Percentiles rank a stretch among this genome's conserved stretches.
Evolutionary conservation across 2,113 vertebrate species (phyloP).

Genomic region (Lycaon pictus): DNA sequence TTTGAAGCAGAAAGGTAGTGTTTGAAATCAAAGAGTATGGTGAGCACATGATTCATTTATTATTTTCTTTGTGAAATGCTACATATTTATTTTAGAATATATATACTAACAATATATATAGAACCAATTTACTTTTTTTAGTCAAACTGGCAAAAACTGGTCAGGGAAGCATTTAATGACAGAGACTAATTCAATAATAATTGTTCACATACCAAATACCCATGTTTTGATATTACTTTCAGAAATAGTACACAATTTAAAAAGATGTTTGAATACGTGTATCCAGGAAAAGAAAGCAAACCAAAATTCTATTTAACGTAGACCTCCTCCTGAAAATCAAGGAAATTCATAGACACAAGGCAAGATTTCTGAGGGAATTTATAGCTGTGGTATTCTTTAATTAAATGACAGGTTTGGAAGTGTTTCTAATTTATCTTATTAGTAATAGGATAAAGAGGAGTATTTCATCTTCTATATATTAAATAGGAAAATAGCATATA

Average conservation of each 20-base stretch:
- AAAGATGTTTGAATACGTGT: not conserved
- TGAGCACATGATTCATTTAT: not conserved
- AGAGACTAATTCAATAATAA: not conserved
- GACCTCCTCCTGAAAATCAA: not conserved
- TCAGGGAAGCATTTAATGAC: not conserved
- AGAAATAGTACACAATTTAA: not conserved
- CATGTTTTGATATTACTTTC: not conserved
- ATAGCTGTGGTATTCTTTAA: not conserved
- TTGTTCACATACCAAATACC: not conserved
- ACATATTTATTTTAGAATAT: not conserved
- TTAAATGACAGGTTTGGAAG: not conserved
- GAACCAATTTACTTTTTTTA: not conserved
- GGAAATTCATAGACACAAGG: not conserved
- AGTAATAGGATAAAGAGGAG: not conserved
- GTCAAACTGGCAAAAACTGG: not conserved
- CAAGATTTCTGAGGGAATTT: constrained; percentile 7
- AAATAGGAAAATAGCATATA: not conserved
- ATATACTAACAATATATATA: not conserved
- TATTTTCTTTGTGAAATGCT: not conserved
- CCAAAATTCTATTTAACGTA: not conserved
- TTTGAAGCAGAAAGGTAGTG: not conserved
- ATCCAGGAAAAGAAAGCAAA: not conserved
- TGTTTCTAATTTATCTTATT: not conserved
- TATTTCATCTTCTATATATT: not conserved
- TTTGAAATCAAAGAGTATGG: not conserved